Percentiles rank a stretch among this genome's conserved stretches.
Conservation (phyloP, 2,797 vertebrate genomes). For the Sebastes steindachneri region DNA sequence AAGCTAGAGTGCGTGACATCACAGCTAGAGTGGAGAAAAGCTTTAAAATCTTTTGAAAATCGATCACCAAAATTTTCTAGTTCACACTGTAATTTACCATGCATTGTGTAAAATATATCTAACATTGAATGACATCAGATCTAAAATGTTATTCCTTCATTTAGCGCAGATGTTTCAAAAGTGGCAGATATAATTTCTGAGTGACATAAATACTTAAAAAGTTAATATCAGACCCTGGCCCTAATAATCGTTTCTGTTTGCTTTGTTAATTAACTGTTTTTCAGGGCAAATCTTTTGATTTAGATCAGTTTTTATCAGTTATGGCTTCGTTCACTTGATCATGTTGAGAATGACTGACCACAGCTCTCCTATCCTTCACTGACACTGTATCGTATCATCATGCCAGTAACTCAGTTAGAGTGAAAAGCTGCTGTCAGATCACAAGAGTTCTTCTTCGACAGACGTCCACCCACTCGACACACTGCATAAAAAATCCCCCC, state of each 20-base stretch:
- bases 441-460: neutral
- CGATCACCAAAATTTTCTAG: too few relatives aligned
- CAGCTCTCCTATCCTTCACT: neutral
- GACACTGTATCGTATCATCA: neutral
- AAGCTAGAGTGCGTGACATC: too few relatives aligned
- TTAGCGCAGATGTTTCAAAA: too few relatives aligned
- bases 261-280: neutral
- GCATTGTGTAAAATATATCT: too few relatives aligned
- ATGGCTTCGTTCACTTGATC: neutral
- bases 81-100: too few relatives aligned
- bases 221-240: too few relatives aligned
- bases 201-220: too few relatives aligned
- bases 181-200: too few relatives aligned
- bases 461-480: neutral
- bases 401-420: neutral
- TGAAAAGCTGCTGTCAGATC: constrained; percentile 17
- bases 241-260: neutral
- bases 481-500: neutral
- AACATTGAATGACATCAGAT: too few relatives aligned
- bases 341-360: neutral
- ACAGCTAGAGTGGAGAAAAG: too few relatives aligned
- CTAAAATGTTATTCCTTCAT: too few relatives aligned
- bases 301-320: neutral
- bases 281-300: neutral
- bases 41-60: too few relatives aligned